Evolutionary conservation across 2,888 invertebrate genomes (phyloP), one percentile per base, ranked within the genome.

Genomic region (Patella ulyssiponensis): DNA sequence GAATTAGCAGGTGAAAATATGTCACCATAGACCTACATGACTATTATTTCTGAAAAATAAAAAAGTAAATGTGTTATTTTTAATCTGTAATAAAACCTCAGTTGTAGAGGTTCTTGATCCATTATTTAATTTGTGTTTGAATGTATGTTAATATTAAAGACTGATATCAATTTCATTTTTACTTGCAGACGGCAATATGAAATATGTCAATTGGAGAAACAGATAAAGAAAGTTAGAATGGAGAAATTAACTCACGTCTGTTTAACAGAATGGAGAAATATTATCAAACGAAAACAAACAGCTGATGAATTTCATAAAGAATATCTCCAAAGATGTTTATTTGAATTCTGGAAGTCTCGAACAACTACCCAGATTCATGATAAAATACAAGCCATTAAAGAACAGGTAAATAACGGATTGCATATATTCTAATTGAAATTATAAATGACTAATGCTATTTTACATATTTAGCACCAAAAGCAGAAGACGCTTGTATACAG

Each of bases 221-320:
- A 81, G 9, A 76, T 85, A 64, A 80, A 79, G 33, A 79, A 79
- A 33, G 80, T 78, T 20, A 74, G 77, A 11, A 69, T 76, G 15
- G 77, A 79, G 44, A 80, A 83, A n/a, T 81, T 84, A 33, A 77
- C 82, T 11, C 69, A 79, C 9, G 78, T 80, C 20, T 85, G 81
- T 78, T 75, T 87, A 15, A 79, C 79, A 1, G 86, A 85, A 5
- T 88, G 88, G 88, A 80, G 79, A 2, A 76, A 75, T 51, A 82
- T 88, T 44, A 84, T 87, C 53, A 79, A 82, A 56, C 83, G 87
- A n/a, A 88, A 88, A 80, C 85, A 86, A 56, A 27, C 74, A 27
- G 86, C 85, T 1, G 58, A 77, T 7, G n/a, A 81, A 27, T 87
- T 86, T 79, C 83, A 83, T 53, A 73, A 83, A 17, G 64, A 58